Percentiles rank a stretch among this genome's conserved stretches.
Conservation (phyloP, 2,888 invertebrate genomes). For the Leucozona laternaria region DNA sequence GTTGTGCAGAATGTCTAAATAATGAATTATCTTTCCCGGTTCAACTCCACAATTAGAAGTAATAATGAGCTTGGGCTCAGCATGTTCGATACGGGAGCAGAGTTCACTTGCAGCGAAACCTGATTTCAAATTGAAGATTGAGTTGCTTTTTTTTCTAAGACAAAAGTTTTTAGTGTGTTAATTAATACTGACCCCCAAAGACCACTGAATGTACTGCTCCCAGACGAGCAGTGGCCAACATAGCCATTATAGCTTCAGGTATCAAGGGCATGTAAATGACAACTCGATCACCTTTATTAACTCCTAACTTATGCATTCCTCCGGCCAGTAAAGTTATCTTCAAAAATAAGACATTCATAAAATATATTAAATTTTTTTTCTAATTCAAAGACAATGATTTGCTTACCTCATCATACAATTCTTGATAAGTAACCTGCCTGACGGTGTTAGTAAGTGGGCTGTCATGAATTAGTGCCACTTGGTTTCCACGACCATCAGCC, state of each 20-base stretch:
- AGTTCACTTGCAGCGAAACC: constrained; percentile 96
- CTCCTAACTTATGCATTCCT: constrained; percentile 90
- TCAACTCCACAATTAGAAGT: constrained; percentile 96
- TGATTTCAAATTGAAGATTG: constrained; percentile 77
- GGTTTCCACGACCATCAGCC: constrained; percentile 89
- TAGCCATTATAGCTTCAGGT: constrained; percentile 94
- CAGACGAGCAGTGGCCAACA: constrained; percentile 93
- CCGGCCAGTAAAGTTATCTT: constrained; percentile 88
- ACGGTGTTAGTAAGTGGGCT: constrained; percentile 93
- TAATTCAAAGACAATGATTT: background rate
- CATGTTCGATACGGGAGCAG: constrained; percentile 93
- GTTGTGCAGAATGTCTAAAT: constrained; percentile 82
- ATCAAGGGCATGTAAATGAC: constrained; percentile 98
- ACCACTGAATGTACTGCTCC: constrained; percentile 98
- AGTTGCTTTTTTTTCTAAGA: background rate
- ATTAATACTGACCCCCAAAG: constrained; percentile 89
- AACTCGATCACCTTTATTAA: constrained; percentile 92
- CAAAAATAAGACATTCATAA: background rate
- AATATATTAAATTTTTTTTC: background rate
- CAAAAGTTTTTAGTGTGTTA: background rate
- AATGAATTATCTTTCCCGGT: constrained; percentile 90
- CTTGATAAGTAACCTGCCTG: constrained; percentile 91
- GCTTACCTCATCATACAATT: constrained; percentile 90
- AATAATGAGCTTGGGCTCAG: constrained; percentile 94
- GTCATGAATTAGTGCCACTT: constrained; percentile 94